Evolutionary conservation across 2,888 invertebrate species (phyloP).

Genomic region (Lasioglossum villosulum): DNA sequence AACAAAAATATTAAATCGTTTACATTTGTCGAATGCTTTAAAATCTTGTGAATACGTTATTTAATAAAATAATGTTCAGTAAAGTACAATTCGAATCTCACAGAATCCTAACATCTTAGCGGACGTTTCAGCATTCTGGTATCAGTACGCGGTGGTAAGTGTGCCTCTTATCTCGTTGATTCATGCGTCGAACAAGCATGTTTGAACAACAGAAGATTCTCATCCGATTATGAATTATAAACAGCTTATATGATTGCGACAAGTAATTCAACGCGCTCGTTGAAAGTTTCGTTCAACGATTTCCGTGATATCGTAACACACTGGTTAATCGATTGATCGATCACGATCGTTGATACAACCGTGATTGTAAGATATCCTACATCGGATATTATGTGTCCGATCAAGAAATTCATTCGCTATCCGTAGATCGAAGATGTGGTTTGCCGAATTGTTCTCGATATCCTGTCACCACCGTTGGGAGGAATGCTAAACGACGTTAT

Average conservation of each 20-base stretch:
- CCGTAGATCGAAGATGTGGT: background rate
- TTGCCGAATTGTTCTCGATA: background rate
- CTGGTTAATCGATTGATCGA: background rate
- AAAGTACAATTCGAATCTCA: background rate
- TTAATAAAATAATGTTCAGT: background rate
- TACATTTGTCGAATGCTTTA: too few relatives aligned
- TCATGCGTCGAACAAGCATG: background rate
- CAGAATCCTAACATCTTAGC: background rate
- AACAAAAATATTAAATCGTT: too few relatives aligned
- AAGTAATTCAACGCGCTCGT: background rate
- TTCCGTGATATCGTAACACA: background rate
- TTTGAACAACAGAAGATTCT: slow-evolving; percentile 10
- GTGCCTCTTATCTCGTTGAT: slow-evolving; percentile 20
- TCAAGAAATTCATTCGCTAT: background rate
- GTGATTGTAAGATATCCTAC: background rate
- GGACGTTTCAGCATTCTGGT: background rate
- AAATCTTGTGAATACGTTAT: too few relatives aligned
- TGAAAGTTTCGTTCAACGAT: slow-evolving; percentile 1
- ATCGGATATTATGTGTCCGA: background rate
- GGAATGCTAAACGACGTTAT: background rate
- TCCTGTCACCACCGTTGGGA: background rate
- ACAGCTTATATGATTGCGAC: background rate
- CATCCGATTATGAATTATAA: slow-evolving; percentile 3
- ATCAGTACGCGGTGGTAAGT: background rate
- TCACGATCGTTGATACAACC: background rate